Conservation (phyloP, 2,888 invertebrate species). For the Lycophotia porphyrea region DNA sequence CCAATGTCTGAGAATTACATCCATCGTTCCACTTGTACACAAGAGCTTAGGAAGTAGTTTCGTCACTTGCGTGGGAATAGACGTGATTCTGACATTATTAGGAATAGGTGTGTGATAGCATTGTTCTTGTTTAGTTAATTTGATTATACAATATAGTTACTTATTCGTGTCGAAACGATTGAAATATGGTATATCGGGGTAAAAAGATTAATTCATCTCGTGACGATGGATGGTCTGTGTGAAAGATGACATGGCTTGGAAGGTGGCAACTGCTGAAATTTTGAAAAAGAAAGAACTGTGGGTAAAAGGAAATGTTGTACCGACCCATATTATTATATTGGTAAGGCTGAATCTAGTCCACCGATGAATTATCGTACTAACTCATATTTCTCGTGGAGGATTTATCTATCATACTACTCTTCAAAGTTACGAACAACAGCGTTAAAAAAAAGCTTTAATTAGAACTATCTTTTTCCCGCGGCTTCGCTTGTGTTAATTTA, state of each 20-base stretch:
- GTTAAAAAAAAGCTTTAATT: too few relatives aligned
- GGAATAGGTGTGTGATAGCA: background rate
- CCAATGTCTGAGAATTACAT: constrained; percentile 47
- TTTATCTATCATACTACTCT: background rate
- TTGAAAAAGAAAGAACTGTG: background rate
- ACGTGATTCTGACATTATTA: background rate
- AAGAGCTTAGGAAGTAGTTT: constrained; percentile 33
- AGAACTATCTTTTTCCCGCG: too few relatives aligned
- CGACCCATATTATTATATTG: background rate
- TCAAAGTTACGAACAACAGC: background rate
- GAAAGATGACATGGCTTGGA: background rate
- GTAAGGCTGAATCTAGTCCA: background rate
- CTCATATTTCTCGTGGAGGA: background rate
- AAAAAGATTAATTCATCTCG: background rate
- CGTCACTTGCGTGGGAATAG: background rate
- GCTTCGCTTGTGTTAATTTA: too few relatives aligned
- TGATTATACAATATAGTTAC: background rate
- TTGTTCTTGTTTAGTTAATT: background rate
- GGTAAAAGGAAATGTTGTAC: background rate
- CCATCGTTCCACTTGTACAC: constrained; percentile 37
- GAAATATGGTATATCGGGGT: background rate
- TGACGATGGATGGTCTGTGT: background rate
- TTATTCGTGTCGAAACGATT: background rate
- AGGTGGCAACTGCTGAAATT: background rate
- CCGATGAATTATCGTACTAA: background rate